Base-by-base conservation (phyloP, 2,888 invertebrate species). In the Cheilosia impressa region DNA sequence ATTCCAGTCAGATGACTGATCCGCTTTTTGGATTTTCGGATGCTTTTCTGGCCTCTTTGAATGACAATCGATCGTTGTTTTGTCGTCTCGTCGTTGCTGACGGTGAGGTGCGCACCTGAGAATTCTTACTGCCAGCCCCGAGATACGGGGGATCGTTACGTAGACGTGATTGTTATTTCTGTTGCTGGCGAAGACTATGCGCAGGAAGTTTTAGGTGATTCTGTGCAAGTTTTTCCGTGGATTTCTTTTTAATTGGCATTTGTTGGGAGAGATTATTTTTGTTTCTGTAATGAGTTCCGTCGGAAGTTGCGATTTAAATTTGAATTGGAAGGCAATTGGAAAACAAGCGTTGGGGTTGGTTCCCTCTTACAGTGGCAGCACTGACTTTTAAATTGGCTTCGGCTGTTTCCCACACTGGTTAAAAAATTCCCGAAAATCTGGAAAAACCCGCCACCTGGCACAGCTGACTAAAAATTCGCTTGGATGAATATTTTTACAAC, bases 1-100 rank as follows among this genome's bases (percentile, higher is more conserved):
- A 85, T 85, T 85, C 81, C 85, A 85, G 71, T 81, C 72, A 76
- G 81, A 85, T 85, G 85, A 81, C 76, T 85, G 85, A 85, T 85
- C 85, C 81, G 81, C 85, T 85, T 85, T 85, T 81, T 76, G 71
- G 80, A 77, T 81, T 81, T 85, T 81, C 71, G 71, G 85, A 66
- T 81, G 71, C 75, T 75, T 72, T 85, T 57, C 50, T 76, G 84
- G 66, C 50, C 71, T 66, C 66, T 75, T 75, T 81, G 75, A 81
- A 71, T 81, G 80, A 81, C 81, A 85, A 81, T 76, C 81, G 81
- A 81, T 81, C 76, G 76, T 75, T 17, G 68, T 60, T 19, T 27
- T 27, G 24, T 45, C 19, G 52, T 45, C 27, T 50, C 38, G 24
- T 38, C 53, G 45, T 13, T 34, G 45, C 2, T 41, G 63, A 24